Base-by-base conservation (phyloP, 2,113 vertebrate species). In the Kryptolebias marmoratus region DNA sequence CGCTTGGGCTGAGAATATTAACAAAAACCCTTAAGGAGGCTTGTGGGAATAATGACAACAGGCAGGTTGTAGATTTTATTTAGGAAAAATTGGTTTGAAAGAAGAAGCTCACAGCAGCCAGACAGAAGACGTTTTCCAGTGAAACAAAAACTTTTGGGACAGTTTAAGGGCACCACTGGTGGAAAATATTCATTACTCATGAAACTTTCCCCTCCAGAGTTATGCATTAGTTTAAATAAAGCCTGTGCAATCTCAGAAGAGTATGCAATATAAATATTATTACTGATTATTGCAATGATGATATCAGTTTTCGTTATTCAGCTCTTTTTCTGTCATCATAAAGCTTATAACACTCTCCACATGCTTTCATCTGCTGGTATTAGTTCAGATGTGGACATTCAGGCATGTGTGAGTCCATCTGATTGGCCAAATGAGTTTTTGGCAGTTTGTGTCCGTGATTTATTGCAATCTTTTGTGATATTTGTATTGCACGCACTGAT, bases 41-140 rank as follows among this genome's bases (percentile, higher is more conserved):
- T 80, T 52, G 44, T 70, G 82, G 84, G 80, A 60, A 64, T 79
- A 64, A 85, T 82, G 78, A 77, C 77, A 57, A 75, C 72, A 80
- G 88, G 73, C 84, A 83, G 77, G 71, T 56, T 82, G 75, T 74
- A 57, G 70, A 79, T 71, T 80, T 83, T 58, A 80, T 80, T 73
- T 77, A 48, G 67, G 69, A 86, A 76, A 75, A 27, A 57, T 59
- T 71, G 77, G 67, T 79, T 80, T 58, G 55, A 48, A 65, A 59
- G 78, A 68, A 64, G 52, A 27, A 30, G 30, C 65, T 81, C 65
- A 67, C 28, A 83, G 81, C 69, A 56, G 32, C 18, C 42, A 68
- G 31, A 65, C 48, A 64, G 72, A 30, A 49, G 60, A 65, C 22
- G n/a, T 50, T 69, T 68, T 68, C 31, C 58, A 27, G n/a, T 16